Evolutionary conservation across 1,140 invertebrate species (phyloP).

Genomic region (Telenomus remus): DNA sequence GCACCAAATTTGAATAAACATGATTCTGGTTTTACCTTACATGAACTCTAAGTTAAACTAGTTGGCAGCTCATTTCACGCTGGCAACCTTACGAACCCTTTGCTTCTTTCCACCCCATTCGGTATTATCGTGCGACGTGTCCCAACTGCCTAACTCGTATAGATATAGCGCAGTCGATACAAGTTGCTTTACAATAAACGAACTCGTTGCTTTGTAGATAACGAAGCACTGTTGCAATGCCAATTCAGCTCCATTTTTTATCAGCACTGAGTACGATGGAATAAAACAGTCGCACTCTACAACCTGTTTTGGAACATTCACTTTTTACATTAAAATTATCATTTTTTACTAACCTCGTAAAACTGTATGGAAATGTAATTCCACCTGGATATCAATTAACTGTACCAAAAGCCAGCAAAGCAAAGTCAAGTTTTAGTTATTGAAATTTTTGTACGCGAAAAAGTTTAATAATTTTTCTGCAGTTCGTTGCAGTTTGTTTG

Average conservation of each 20-base stretch:
- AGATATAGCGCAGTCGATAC: conserved; percentile 40
- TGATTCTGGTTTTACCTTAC: conserved; percentile 4
- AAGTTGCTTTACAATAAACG: conserved; percentile 15
- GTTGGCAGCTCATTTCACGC: conserved; percentile 67
- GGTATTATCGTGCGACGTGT: conserved; percentile 35
- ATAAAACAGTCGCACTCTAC: too few relatives aligned
- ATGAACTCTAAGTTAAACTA: conserved; percentile 55
- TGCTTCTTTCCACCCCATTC: conserved; percentile 40
- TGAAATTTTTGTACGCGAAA: too few relatives aligned
- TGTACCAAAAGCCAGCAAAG: too few relatives aligned
- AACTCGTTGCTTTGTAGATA: conserved; percentile 7
- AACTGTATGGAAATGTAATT: too few relatives aligned
- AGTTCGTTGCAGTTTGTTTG: too few relatives aligned
- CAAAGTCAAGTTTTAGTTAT: too few relatives aligned
- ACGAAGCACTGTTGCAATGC: conserved; percentile 11
- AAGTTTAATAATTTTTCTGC: too few relatives aligned
- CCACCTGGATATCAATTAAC: too few relatives aligned
- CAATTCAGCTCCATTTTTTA: conserved; percentile 13
- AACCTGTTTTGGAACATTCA: too few relatives aligned
- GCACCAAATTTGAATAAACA: too few relatives aligned
- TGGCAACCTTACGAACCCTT: conserved; percentile 54
- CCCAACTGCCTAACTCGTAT: conserved; percentile 36
- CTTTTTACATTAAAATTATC: too few relatives aligned
- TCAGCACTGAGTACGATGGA: not conserved
- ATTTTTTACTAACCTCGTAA: too few relatives aligned